phyloP scores from a whole-genome alignment of 2,113 vertebrate species.

The Clinocottus analis region DNA sequence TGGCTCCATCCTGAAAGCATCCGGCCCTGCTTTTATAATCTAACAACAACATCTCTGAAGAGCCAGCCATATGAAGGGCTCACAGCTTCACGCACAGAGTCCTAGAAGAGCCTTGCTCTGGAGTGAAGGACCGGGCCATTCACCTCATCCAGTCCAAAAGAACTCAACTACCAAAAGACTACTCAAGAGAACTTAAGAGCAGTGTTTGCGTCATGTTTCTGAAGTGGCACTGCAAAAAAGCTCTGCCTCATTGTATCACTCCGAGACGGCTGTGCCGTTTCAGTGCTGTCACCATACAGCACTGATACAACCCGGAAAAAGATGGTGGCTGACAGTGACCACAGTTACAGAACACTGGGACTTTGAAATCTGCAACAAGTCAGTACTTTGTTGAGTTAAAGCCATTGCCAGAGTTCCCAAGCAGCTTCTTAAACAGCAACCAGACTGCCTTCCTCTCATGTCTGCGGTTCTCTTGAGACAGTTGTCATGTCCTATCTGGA shows the following conservation, averaged over 20 bases:
- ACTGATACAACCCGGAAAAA: slow-evolving; percentile 5
- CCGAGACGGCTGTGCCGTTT: slow-evolving; percentile 26
- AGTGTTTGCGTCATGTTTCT: slow-evolving; percentile 77
- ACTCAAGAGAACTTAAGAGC: slow-evolving; percentile 76
- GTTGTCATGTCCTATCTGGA: slow-evolving; percentile 52
- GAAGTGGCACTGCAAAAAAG: slow-evolving; percentile 63
- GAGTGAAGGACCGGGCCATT: slow-evolving; percentile 77
- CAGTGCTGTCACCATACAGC: slow-evolving; percentile 10
- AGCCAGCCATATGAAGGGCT: slow-evolving; percentile 72
- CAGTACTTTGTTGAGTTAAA: slow-evolving; percentile 47
- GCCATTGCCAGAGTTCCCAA: slow-evolving; percentile 16
- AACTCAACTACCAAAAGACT: slow-evolving; percentile 78
- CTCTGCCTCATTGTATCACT: slow-evolving; percentile 50
- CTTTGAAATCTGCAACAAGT: slow-evolving; percentile 43
- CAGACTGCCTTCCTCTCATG: slow-evolving; percentile 37
- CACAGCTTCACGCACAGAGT: slow-evolving; percentile 64
- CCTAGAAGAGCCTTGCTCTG: slow-evolving; percentile 64
- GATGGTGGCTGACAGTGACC: slow-evolving; percentile 15
- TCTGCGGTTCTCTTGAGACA: slow-evolving; percentile 51
- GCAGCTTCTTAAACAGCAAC: slow-evolving; percentile 43
- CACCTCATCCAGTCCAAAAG: slow-evolving; percentile 72
- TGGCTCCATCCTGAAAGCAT: slow-evolving; percentile 83
- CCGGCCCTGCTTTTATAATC: slow-evolving; percentile 80
- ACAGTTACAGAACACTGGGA: slow-evolving; percentile 1
- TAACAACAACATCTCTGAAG: slow-evolving; percentile 83